Conservation (phyloP, 2,888 invertebrate species). For the Cactoblastis cactorum region DNA sequence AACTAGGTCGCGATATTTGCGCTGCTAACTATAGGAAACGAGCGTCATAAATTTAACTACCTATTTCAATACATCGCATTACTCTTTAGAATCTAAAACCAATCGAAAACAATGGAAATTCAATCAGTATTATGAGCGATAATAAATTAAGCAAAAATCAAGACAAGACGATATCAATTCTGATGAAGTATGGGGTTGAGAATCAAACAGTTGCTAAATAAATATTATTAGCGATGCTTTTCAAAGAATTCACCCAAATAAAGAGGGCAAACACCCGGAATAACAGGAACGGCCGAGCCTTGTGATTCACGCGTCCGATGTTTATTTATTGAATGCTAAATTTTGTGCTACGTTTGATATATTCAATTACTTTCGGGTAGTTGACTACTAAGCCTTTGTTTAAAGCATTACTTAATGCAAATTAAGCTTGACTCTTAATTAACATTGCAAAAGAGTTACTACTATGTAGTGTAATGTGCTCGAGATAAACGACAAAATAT, state of each 20-base stretch:
- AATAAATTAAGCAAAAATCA: no score
- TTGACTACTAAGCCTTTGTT: not conserved
- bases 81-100: not conserved
- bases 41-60: not conserved
- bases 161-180: not conserved
- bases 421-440: not conserved
- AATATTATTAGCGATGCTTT: conserved; percentile 35
- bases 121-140: no score
- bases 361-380: not conserved
- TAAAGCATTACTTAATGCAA: not conserved
- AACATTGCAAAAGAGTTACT: not conserved
- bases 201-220: conserved; percentile 5
- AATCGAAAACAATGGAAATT: not conserved
- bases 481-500: not conserved
- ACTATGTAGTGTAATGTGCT: not conserved
- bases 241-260: conserved; percentile 44
- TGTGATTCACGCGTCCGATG: conserved; percentile 53
- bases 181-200: not conserved
- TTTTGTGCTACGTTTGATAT: not conserved
- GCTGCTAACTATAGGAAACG: conserved; percentile 26
- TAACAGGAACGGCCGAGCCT: conserved; percentile 46
- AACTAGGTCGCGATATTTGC: conserved; percentile 70
- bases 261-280: conserved; percentile 55
- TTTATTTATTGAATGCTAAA: conserved; percentile 29
- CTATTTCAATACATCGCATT: not conserved